Evolutionary conservation across 2,113 vertebrate species (phyloP), one percentile per base, ranked within the genome.

Genomic region (Peromyscus maniculatus): DNA sequence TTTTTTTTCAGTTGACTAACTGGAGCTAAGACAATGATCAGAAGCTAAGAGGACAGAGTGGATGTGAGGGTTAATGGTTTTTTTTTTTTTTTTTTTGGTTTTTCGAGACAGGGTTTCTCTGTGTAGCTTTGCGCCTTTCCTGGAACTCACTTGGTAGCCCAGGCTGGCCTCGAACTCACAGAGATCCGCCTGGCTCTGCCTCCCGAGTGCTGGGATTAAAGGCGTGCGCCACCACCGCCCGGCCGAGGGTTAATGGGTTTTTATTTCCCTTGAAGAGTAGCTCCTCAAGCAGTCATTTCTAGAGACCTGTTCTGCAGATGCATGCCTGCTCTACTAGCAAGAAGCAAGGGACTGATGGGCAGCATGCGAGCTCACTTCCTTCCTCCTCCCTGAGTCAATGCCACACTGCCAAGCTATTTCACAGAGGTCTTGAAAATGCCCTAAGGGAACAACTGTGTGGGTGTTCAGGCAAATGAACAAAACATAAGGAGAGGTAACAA

Each of bases 281-380:
- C 36, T 39, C n/a, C 55, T 31, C 19, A 77, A 72, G 77, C 24
- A 3, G 4, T 49, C 6, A 57, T 33, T 57, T 64, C 7, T 16
- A 39, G 57, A 2, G 7, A 11, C 62, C 7, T 31, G 0, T 11
- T n/a, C 11, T 22, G 0, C 0, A 78, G 4, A 22, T 28, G 55
- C 1, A 43, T 4, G 49, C 52, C 26, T 33, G 33, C 33, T 13
- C 33, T 24, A 33, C 64, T 12, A n/a, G 36, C 15, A 4, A 0
- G 57, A 12, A 31, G 33, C 9, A 13, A n/a, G 33, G 78, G 55
- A 43, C 10, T 15, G 6, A 1, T 0, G 1, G 64, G 46, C 24
- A 26, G 6, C 6, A 21, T 2, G 1, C 5, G 0, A 4, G 78
- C 17, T 82, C 43, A 21, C 21, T 66, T 17, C 43, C 17, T 0